Base-by-base conservation (phyloP, 2,888 invertebrate species). In the Byasa hedistus region DNA sequence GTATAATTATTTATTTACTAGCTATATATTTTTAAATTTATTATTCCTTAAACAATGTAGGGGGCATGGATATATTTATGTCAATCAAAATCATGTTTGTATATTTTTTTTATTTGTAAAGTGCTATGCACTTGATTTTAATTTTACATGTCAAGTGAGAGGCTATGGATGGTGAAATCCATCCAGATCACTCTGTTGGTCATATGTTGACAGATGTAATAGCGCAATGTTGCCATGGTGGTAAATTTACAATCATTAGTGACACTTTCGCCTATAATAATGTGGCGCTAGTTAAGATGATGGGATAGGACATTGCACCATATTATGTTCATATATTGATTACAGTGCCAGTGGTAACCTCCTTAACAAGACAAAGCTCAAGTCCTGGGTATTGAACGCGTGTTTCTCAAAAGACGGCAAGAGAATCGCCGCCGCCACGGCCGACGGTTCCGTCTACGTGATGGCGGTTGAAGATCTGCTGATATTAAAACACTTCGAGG, bases 311-410 rank as follows among this genome's bases (percentile, higher is more conserved):
- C 17, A 19, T 44, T 19, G 19, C 19, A 44, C 19, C 4, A 44
- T 17, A 44, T 44, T 52, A 4, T 21, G 21, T n/a, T 21, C 4
- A 7, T 52, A 21, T n/a, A 52, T 21, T 21, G 2, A 52, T 52
- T 52, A 21, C 21, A 98, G 98, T 2, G 95, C 96, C 77, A 96
- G 97, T 81, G 97, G 96, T 0, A 95, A 95, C 81, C 94, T 96
- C 7, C 95, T 96, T 12, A 95, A 95, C 44, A 96, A 97, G 0
- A 85, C 98, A 64, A 96, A 97, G 0, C 98, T 98, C 83, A 96
- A 96, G 17, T 96, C 96, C 0, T 98, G 98, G 98, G 98, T 97
- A 5, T 88, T 98, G 3, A 94, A 95, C 73, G 97, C 97, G 0
- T 95, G 96, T 56, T 98, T 98, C 86, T 95, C 97, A 3, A 95